phyloP scores from a whole-genome alignment of 2,113 vertebrate genomes.

The Nycticorax nycticorax region DNA sequence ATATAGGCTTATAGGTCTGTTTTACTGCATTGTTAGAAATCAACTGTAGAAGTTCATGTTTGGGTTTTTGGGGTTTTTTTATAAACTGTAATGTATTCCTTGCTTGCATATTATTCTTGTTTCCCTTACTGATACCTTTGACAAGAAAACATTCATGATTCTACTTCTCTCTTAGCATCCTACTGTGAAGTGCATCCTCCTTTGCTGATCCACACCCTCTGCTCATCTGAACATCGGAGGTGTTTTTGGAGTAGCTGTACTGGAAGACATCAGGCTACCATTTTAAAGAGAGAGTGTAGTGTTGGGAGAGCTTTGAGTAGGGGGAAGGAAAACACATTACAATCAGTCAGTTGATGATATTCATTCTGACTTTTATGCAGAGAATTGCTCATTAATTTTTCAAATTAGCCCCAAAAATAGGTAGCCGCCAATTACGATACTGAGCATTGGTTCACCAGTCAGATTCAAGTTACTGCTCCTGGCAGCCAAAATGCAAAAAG shows the following conservation, averaged over 20 bases:
- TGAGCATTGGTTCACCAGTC: neutral
- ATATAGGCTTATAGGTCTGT: neutral
- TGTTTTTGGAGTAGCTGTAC: neutral
- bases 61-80: too few relatives aligned
- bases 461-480: neutral
- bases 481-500: neutral
- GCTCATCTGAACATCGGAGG: neutral
- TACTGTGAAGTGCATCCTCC: neutral
- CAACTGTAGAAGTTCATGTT: neutral
- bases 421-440: neutral
- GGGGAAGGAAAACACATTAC: neutral
- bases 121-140: neutral
- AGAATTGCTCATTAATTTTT: constrained; percentile 9
- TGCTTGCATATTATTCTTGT: neutral
- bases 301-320: neutral
- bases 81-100: neutral
- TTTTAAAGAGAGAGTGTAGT: neutral
- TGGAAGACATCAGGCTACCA: neutral
- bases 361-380: neutral
- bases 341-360: neutral
- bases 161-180: neutral
- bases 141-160: neutral
- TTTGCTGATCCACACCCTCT: neutral
- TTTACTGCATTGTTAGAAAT: neutral
- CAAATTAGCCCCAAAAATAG: neutral